Evolutionary conservation across 2,113 vertebrate genomes (phyloP), one percentile per base, ranked within the genome.

Genomic region (Phrynosoma blainvillii): DNA sequence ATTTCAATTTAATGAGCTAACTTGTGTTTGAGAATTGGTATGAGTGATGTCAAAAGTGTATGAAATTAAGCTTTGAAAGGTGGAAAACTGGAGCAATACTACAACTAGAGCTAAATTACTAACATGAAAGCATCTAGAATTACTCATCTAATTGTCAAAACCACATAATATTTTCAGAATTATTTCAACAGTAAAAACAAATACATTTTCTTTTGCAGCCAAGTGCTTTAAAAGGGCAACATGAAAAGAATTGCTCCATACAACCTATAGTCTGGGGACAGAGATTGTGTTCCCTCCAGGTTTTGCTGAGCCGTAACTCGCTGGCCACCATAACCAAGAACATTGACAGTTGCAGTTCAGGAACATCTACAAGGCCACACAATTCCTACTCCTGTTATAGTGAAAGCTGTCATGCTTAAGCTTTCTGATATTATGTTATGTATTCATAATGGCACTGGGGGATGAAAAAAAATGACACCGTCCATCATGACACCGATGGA

Each of bases 81-180:
- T 54, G 13, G 73, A 76, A 68, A 9, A 40, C 66, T 86, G 56
- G 84, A 78, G 16, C 75, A 68, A 47, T 78, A 52, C 16, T 42
- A 30, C 65, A 65, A 30, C 84, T 78, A 59, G 27, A 78, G 27
- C 75, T 59, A 86, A 68, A 86, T 68, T 78, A 32, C 40, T 52
- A 23, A 78, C 25, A 78, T 42, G 25, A 78, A 85, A 68, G 59
- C 62, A 78, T 66, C 84, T 86, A 32, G 84, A 85, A 85, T 85
- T 85, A 85, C 76, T 76, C 62, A 76, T 85, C 54, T 78, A 68
- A 47, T 86, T 86, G 78, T 47, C 3, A 78, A 77, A 78, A 25
- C 56, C 12, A 47, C 42, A 75, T 74, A 66, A n/a, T 78, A 47
- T 66, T 78, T 78, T 78, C 75, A 86, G 75, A 86, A 78, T 86